Conservation (phyloP, 30 jellyfish, hydroid and myxozoan species). For the Pseudorhiza aurosa region DNA sequence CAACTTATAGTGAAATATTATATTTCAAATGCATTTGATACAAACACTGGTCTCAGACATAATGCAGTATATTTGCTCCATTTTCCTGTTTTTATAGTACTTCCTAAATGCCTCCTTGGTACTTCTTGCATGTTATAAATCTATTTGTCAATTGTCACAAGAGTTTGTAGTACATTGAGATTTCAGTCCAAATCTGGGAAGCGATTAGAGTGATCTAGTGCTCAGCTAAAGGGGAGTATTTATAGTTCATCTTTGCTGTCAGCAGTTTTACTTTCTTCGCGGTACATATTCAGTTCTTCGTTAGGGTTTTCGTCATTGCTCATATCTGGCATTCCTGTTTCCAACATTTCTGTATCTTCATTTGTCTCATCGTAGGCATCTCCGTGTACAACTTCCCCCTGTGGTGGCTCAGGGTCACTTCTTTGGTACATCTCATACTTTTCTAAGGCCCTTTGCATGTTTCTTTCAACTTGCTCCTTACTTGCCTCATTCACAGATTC, state of each 20-base stretch:
- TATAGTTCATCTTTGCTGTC: slow-evolving; percentile 1
- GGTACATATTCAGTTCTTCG: neutral
- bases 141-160: too few relatives aligned
- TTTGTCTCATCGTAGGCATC: slow-evolving; percentile 63
- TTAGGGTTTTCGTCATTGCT: slow-evolving; percentile 46
- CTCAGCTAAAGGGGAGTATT: too few relatives aligned
- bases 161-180: too few relatives aligned
- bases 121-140: too few relatives aligned
- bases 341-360: slow-evolving; percentile 41
- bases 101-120: too few relatives aligned
- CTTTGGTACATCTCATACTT: slow-evolving; percentile 32
- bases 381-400: slow-evolving; percentile 41
- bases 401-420: slow-evolving; percentile 46
- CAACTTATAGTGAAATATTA: too few relatives aligned
- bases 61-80: too few relatives aligned
- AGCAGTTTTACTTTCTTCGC: neutral
- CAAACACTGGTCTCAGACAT: too few relatives aligned
- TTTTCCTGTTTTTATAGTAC: too few relatives aligned
- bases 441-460: slow-evolving; percentile 32
- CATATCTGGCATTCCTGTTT: slow-evolving; percentile 48
- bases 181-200: too few relatives aligned
- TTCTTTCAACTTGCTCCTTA: slow-evolving; percentile 1
- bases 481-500: slow-evolving; percentile 19
- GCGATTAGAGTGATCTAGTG: too few relatives aligned
- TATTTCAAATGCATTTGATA: too few relatives aligned